These are phyloP conservation scores for Automeris io DNA, from an alignment of 2,888 invertebrate species.

Conservation along the genomic window DNA sequence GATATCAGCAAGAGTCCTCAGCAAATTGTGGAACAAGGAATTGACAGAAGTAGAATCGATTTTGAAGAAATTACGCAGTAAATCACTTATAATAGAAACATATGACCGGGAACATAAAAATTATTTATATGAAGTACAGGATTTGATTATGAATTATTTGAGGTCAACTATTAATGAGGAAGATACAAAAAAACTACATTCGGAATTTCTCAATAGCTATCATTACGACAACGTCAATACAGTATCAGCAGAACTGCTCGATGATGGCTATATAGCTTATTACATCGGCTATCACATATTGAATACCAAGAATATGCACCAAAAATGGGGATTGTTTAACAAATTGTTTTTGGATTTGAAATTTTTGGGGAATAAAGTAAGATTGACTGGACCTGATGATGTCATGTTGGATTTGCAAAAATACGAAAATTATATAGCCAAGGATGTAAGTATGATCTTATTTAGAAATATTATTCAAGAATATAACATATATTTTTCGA, in stretches of 20 bases:
- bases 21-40: constrained; percentile 56
- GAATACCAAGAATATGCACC: constrained; percentile 59
- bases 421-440: constrained; percentile 77
- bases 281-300: constrained; percentile 84
- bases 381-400: constrained; percentile 82
- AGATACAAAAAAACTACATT: constrained; percentile 71
- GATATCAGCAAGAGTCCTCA: constrained; percentile 75
- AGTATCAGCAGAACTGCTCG: constrained; percentile 76
- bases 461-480: constrained; percentile 10
- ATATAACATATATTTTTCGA: too few species aligned
- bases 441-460: constrained; percentile 51
- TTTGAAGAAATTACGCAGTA: constrained; percentile 80
- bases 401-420: constrained; percentile 80
- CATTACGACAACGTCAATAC: constrained; percentile 59
- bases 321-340: constrained; percentile 73
- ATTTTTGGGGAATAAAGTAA: constrained; percentile 83
- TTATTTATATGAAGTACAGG: constrained; percentile 84
- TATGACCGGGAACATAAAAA: constrained; percentile 78
- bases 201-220: constrained; percentile 78
- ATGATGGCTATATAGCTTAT: constrained; percentile 84
- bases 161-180: constrained; percentile 57
- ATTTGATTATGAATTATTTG: constrained; percentile 80
- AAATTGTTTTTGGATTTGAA: constrained; percentile 80
- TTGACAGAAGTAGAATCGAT: constrained; percentile 74
- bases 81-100: constrained; percentile 80